These are phyloP conservation scores for Dendrocincla tyrannina DNA, from an alignment of 2,797 vertebrate species.

Conservation along the genomic window DNA sequence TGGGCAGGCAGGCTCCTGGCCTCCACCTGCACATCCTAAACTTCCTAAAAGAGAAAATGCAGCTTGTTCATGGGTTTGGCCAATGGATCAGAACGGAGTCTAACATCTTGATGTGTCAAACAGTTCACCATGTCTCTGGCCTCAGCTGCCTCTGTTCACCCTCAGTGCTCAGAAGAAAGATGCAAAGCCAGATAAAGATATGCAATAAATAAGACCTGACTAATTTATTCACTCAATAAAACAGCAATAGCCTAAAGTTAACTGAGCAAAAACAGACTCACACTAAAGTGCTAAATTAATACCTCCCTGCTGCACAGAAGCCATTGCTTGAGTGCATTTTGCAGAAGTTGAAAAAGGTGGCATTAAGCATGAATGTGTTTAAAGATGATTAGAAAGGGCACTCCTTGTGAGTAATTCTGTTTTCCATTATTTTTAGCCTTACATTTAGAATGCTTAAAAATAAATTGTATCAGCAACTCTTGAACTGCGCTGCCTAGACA, in stretches of 20 bases:
- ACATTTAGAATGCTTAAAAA: background rate
- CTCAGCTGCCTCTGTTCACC: background rate
- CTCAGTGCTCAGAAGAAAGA: background rate
- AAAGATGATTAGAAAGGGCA: conserved; percentile 41
- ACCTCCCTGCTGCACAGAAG: conserved; percentile 11
- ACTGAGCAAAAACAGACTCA: conserved; percentile 36
- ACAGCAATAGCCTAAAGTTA: conserved; percentile 54
- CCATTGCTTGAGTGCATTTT: background rate
- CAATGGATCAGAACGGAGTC: background rate
- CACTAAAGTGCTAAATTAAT: conserved; percentile 53
- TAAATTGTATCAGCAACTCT: background rate
- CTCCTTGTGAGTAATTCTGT: background rate
- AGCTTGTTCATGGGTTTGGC: background rate
- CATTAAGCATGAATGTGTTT: background rate
- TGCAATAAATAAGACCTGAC: conserved; percentile 48
- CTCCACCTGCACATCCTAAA: background rate
- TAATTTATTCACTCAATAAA: conserved; percentile 68
- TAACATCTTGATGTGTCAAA: background rate
- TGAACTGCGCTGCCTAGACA: background rate
- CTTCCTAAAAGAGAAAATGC: background rate
- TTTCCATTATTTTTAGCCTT: conserved; percentile 35
- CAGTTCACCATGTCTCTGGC: background rate
- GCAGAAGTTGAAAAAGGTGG: background rate
- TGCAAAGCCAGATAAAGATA: conserved; percentile 19
- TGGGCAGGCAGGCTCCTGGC: background rate